A percentile compares a stretch with the other conserved stretches of the same genome.
phyloP scores from a whole-genome alignment of 2,888 invertebrate genomes.

The Lasioglossum lativentre region DNA sequence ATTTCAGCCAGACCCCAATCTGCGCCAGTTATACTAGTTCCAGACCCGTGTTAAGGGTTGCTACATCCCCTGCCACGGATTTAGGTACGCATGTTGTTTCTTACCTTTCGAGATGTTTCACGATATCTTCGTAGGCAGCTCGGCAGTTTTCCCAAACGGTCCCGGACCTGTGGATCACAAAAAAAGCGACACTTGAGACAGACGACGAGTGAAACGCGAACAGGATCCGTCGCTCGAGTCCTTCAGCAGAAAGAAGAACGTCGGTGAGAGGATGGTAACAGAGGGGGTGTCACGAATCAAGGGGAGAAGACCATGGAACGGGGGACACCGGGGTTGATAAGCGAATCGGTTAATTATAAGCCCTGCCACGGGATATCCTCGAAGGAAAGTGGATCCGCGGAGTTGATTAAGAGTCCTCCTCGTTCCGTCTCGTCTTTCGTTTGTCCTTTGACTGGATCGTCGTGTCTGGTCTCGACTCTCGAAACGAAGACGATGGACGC shows the following conservation, averaged over 20 bases:
- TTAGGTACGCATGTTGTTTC: constrained; percentile 74
- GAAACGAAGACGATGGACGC: constrained; percentile 60
- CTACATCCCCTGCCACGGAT: not conserved
- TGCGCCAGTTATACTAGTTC: not conserved
- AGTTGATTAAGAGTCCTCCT: constrained; percentile 76
- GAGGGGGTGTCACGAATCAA: not conserved
- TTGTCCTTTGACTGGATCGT: constrained; percentile 79
- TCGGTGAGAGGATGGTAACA: constrained; percentile 4
- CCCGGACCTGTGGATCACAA: constrained; percentile 80
- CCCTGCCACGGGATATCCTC: constrained; percentile 46
- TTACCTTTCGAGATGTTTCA: constrained; percentile 97
- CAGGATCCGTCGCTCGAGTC: not conserved
- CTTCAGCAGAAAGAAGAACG: constrained; percentile 17
- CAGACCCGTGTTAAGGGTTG: not conserved
- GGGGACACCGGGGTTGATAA: constrained; percentile 44
- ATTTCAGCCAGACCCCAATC: not conserved
- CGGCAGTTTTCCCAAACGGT: constrained; percentile 97
- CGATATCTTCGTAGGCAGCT: constrained; percentile 97
- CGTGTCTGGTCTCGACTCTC: constrained; percentile 52
- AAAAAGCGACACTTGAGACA: constrained; percentile 58
- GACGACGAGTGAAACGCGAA: constrained; percentile 1
- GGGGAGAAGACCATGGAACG: not conserved
- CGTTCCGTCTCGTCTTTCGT: constrained; percentile 63
- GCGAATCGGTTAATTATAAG: constrained; percentile 69
- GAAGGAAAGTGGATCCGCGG: constrained; percentile 52